Evolutionary conservation across 2,797 vertebrate species (phyloP), one percentile per base, ranked within the genome.

Genomic region (Otolemur crassicaudatus): DNA sequence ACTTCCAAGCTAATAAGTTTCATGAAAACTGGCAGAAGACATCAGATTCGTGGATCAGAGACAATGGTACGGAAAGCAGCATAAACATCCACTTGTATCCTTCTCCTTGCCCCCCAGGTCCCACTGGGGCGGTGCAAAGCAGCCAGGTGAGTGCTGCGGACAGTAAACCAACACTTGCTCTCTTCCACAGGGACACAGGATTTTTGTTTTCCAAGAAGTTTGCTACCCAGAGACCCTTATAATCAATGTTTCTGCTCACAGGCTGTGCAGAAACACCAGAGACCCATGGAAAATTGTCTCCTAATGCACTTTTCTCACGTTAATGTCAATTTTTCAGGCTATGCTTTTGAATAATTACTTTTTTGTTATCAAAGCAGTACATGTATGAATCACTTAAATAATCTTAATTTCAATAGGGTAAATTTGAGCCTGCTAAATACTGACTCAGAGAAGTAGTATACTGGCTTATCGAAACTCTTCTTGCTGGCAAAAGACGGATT

Each of bases 281-380:
- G 1, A 69, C 3, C 11, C 6, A 13, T 37, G 3, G 16, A 19
- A 20, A 90, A 81, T 5, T 34, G 1, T 80, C 49, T 83, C 53
- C 9, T 80, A 63, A 53, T 69, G 1, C 25, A 31, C 29, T 79
- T 0, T 94, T 97, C 90, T 90, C 17, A 4, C 49, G 34, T 13
- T 82, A 77, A 93, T 75, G n/a, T 77, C 85, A 92, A 73, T 65
- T 61, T 90, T 67, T 69, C 29, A 90, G 29, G n/a, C 95, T 20
- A 60, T 91, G 2, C 69, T 96, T 97, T 91, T 46, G 14, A 89
- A 76, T 70, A 90, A 96, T 91, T 76, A 87, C 40, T 86, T 65
- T 88, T 46, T 61, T 97, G 58, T 31, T 93, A 46, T 25, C 56
- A 97, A 43, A 82, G 49, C 27, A 94, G 53, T 58, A 34, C 6